Evolutionary conservation across 1,140 invertebrate genomes (phyloP).

Genomic region (Drosophila hydei): DNA sequence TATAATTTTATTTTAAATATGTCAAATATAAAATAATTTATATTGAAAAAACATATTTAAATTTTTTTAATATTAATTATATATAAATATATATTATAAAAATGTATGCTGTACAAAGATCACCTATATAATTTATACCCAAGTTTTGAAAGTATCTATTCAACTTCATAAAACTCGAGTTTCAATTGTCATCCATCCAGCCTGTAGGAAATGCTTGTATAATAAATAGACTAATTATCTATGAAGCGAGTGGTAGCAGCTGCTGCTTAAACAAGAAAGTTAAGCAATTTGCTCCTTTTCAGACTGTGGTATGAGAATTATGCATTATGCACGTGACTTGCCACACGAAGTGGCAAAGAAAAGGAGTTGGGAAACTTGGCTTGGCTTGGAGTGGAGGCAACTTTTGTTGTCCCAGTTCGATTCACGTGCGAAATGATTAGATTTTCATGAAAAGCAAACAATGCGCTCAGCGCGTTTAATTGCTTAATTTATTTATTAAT

Average conservation of each 20-base stretch:
- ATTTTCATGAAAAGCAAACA: slow-evolving; percentile 75
- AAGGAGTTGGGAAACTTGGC: neutral
- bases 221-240: slow-evolving; percentile 51
- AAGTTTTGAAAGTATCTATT: neutral
- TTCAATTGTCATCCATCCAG: neutral
- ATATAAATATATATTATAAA: no score
- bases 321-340: slow-evolving; percentile 71
- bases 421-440: slow-evolving; percentile 73
- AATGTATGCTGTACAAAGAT: no score
- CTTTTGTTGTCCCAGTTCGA: slow-evolving; percentile 22
- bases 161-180: neutral
- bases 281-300: slow-evolving; percentile 40
- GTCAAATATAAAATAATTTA: no score
- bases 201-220: neutral
- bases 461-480: slow-evolving; percentile 72
- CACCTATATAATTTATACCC: neutral
- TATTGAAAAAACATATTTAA: slow-evolving; percentile 1
- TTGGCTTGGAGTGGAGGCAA: neutral
- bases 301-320: slow-evolving; percentile 46
- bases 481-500: slow-evolving; percentile 81
- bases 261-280: slow-evolving; percentile 61
- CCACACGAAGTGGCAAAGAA: slow-evolving; percentile 6
- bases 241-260: slow-evolving; percentile 54
- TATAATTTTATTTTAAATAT: no score
- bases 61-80: neutral